Base-by-base conservation (phyloP, 1,140 invertebrate species). In the Laodelphax striatellus region DNA sequence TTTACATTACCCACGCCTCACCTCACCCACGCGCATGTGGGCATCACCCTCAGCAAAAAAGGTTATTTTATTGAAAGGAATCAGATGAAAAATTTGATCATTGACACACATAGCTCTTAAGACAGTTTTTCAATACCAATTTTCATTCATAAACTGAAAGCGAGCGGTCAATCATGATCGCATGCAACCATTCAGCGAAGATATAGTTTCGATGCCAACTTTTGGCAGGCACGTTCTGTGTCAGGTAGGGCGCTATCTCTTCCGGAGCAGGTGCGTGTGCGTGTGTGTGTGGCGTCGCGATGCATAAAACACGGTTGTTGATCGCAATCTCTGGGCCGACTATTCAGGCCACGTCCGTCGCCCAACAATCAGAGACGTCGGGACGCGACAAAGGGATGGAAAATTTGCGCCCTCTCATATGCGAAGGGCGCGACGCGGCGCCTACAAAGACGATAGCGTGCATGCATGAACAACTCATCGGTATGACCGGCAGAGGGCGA, bases 321-420 rank as follows among this genome's bases (percentile, higher is more conserved):
- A 50, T 50, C 6, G 16, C 46, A 50, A 50, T 50, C 21, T 50
- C 16, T 6, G 11, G 6, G 14, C 24, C 16, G 16, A 19, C 46
- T 50, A 50, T 50, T 50, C 46, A 4, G 46, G 16, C 46, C 46
- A 50, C 46, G 46, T 50, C 16, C 46, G 16, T 5, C 16, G 46
- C 46, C 46, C 46, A 50, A 50, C 46, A 50, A 50, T 50, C 46
- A 50, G 46, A 50, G 46, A 50, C 46, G 46, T 16, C 21, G 46
- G 16, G 5, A 14, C 46, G 16, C 46, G 46, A 50, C 46, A 50
- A 50, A 50, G 46, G 46, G 11, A 50, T 17, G 46, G 46, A 13
- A 50, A 50, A 50, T 50, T 50, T 50, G 16, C 46, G 46, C 46
- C 46, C 46, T 50, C 46, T 50, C 46, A 50, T 50, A 50, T 50